Base-by-base conservation (phyloP, 1,140 invertebrate genomes). In the Akabosia matsudoensis region DNA sequence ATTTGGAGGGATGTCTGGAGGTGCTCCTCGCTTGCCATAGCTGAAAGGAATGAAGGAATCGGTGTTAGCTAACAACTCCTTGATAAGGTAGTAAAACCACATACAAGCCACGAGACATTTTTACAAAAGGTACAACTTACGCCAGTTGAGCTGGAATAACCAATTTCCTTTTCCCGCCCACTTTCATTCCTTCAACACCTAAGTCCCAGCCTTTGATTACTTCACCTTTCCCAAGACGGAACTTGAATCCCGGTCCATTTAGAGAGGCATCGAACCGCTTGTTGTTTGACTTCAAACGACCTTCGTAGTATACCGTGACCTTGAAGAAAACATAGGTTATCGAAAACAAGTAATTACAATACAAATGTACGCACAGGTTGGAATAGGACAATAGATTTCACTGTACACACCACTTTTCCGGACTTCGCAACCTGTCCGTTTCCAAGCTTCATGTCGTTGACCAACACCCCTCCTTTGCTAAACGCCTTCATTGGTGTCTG, bases 131-230 rank as follows among this genome's bases (percentile, higher is more conserved):
- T 52, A 3, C 54, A 16, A 89, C 90, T 88, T 90, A 97, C 88
- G 89, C 95, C 88, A 95, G 90, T 31, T 89, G 85, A 74, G 95
- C 88, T 74, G 96, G 96, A 84, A 95, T 91, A 4, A 89, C 90
- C 64, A 98, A 89, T 81, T 88, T 89, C 83, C 96, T 88, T 84
- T 95, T 97, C 73, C 95, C 95, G 33, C 95, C 96, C 82, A 97
- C 91, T 87, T 93, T 96, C 94, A 96, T 95, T 78, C 94, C 95
- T 79, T 84, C 83, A 7, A 97, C 85, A 33, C 94, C 96, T 72
- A 92, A 83, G 83, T 97, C 95, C 95, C 94, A 97, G 31, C 93
- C 96, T 82, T 91, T 91, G 79, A 97, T 96, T 0, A 97, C 95
- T 85, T 96, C 93, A 67, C 91, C 91, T 56, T 88, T 88, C 0